Evolutionary conservation across 2,797 vertebrate genomes (phyloP).

Genomic region (Crocidura indochinensis): DNA sequence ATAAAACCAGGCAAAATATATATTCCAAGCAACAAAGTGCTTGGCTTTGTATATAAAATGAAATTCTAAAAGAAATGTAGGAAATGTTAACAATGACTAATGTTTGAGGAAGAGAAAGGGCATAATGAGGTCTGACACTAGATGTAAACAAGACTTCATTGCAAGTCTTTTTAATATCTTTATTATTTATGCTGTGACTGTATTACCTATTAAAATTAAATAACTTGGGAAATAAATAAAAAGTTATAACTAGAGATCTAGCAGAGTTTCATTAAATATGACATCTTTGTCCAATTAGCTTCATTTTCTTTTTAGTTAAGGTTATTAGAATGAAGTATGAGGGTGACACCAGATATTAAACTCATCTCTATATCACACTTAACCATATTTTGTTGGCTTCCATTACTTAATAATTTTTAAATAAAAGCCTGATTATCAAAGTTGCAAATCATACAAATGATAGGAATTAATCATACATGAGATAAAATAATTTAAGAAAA

Average conservation of each 20-base stretch:
- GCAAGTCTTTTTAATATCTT: not conserved
- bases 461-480: not conserved
- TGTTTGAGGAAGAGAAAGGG: no score
- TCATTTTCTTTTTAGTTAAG: not conserved
- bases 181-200: not conserved
- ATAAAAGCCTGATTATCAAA: slow-evolving; percentile 38
- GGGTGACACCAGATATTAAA: not conserved
- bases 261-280: not conserved
- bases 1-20: no score
- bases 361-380: not conserved
- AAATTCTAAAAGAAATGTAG: not conserved
- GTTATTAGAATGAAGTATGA: not conserved
- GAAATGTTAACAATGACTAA: not conserved
- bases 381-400: not conserved
- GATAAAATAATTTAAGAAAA: slow-evolving; percentile 1
- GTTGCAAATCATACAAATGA: not conserved
- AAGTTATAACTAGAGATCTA: not conserved
- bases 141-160: not conserved
- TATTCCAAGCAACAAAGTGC: no score
- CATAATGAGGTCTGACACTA: not conserved
- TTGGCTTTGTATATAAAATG: not conserved
- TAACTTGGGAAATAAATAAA: not conserved
- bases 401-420: not conserved
- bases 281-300: not conserved
- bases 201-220: not conserved